Percentiles rank a stretch among this genome's conserved stretches.
Conservation (phyloP, 2,888 invertebrate genomes). For the Saturnia japonica region DNA sequence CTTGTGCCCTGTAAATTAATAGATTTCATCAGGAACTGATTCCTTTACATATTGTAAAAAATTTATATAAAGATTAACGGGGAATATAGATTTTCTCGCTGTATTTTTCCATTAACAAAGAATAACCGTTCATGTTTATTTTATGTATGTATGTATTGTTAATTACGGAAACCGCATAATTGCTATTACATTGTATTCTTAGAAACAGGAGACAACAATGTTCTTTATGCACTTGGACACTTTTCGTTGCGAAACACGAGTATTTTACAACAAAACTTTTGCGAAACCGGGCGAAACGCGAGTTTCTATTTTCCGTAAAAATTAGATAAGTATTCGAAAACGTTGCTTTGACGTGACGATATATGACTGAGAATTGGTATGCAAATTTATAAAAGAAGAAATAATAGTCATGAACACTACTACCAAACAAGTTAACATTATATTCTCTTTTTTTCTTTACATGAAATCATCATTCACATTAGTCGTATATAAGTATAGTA, state of each 20-base stretch:
- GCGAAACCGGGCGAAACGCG: slow-evolving; percentile 8
- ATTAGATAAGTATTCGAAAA: background rate
- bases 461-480: background rate
- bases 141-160: slow-evolving; percentile 20
- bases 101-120: background rate
- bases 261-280: slow-evolving; percentile 22
- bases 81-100: background rate
- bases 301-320: slow-evolving; percentile 12
- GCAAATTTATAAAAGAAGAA: background rate
- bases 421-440: background rate
- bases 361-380: background rate
- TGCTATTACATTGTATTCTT: slow-evolving; percentile 42
- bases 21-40: background rate
- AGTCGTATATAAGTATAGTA: too few species aligned
- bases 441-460: background rate
- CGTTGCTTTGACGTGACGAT: background rate
- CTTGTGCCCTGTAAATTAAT: too few species aligned
- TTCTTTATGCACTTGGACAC: slow-evolving; percentile 37
- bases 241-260: slow-evolving; percentile 27
- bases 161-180: slow-evolving; percentile 48
- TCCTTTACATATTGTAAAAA: background rate
- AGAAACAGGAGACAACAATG: slow-evolving; percentile 21
- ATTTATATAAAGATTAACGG: background rate
- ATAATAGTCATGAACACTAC: background rate
- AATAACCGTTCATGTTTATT: background rate